Evolutionary conservation across 2,797 vertebrate genomes (phyloP), one percentile per base, ranked within the genome.

Genomic region (Pitangus sulphuratus): DNA sequence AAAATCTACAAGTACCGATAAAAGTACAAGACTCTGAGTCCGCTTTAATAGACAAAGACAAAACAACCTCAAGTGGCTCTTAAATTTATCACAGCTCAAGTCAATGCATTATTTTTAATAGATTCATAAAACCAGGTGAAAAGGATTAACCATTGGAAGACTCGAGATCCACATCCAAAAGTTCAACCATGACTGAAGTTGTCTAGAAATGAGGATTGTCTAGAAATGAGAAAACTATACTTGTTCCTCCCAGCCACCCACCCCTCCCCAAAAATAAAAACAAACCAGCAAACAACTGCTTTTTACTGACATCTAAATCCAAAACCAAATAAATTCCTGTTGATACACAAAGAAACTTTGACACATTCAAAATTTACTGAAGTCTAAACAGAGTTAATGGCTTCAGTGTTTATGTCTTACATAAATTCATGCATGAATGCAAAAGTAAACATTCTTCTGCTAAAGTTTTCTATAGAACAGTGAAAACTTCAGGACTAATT

Each of bases 211-310:
- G 48, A 60, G n/a, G 62, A 35, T 37, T 8, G 5, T 6, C 8
- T 18, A 50, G 35, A 90, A 58, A 15, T 74, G 40, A 64, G 35
- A 66, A 35, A 79, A 30, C 14, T 28, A 47, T 15, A 26, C 8
- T 51, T 58, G 9, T 12, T 72, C 31, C 31, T 72, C 47, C 25
- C 33, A 66, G 3, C 5, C 4, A 2, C 2, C 4, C 8, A 2
- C 12, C 1, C 5, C 3, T 2, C 0, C 0, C 0, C 6, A 19
- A 17, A 84, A 50, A 10, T 1, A 37, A 48, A 72, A 21, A 13
- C 8, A 30, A 16, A n/a, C n/a, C 42, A 71, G 20, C n/a, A 89
- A 77, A 62, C 24, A 57, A 24, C 45, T 31, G 10, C 26, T 60
- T 40, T 87, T 77, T 33, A n/a, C 22, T 54, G 40, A 21, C 33